Base-by-base conservation (phyloP, 2,797 vertebrate species). In the Sternarchorhynchus goeldii region DNA sequence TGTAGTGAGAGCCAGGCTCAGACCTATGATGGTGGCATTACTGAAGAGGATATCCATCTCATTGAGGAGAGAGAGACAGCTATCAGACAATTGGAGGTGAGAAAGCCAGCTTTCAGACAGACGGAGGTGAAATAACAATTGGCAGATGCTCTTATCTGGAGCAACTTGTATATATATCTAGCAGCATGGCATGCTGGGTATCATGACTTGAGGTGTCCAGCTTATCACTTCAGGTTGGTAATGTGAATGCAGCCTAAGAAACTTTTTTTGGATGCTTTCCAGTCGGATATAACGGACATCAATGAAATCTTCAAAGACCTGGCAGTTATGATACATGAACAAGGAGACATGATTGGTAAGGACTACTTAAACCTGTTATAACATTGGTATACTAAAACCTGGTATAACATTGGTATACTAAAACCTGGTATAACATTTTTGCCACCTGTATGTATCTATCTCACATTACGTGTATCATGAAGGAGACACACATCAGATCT, bases 281-380 rank as follows among this genome's bases (percentile, higher is more conserved):
- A 99, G 98, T 91, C 96, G 71, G 97, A 99, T 90, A 99, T 99
- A 89, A 92, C 94, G 89, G 95, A 96, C 82, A 96, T 99, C 84
- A 99, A 99, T 77, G 96, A 97, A 92, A 99, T 99, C 91, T 99
- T 99, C 92, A 99, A 98, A 92, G 97, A 99, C 86, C 90, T 99
- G 89, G 98, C 95, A 57, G 91, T 97, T 93, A 98, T 99, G 97
- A 95, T 99, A 83, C 97, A 99, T 29, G 97, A 99, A 69, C 98
- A 99, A 89, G 97, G 98, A 79, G 97, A 98, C 85, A 88, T 98
- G 88, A 98, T 99, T 85, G 98, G 97, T 98, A 93, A 95, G 95
- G 39, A 18, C 50, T 36, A 7, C 32, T 60, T 95, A 94, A 73
- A 17, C 36, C 76, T 2, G 29, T 68, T 20, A 29, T 75, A 56